Percentiles rank a stretch among this genome's conserved stretches.
phyloP scores from a whole-genome alignment of 2,113 vertebrate species.

The Dicerorhinus sumatrensis region DNA sequence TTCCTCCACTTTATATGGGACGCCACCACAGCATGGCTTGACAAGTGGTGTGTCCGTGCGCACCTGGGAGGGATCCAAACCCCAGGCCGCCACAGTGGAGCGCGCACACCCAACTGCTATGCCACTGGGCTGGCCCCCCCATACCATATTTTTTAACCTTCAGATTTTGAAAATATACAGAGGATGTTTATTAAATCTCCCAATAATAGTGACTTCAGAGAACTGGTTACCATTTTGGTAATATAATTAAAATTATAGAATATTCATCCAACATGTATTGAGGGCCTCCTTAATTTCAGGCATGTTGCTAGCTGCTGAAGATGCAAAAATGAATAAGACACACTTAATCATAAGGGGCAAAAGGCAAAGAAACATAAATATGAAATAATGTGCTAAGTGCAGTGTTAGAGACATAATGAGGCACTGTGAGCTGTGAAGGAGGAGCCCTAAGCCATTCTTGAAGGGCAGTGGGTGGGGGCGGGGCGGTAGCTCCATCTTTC shows the following conservation, averaged over 20 bases:
- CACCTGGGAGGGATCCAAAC: no score
- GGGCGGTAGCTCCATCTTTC: not conserved
- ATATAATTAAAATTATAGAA: not conserved
- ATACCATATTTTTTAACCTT: constrained; percentile 18
- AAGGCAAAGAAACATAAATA: not conserved
- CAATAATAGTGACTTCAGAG: not conserved
- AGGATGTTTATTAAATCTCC: not conserved
- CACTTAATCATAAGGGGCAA: not conserved
- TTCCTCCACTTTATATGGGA: no score
- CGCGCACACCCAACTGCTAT: no score
- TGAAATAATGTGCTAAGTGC: not conserved
- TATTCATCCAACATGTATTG: not conserved
- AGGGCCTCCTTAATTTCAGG: not conserved
- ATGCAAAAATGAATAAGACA: not conserved
- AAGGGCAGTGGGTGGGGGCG: not conserved
- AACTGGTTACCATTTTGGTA: not conserved
- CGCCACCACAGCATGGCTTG: no score
- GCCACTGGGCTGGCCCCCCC: no score
- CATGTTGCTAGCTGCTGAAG: not conserved
- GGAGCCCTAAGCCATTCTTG: not conserved
- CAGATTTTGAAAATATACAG: not conserved
- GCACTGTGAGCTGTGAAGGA: accelerated
- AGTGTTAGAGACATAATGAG: not conserved
- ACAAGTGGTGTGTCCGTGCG: no score
- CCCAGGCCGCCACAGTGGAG: no score